Evolutionary conservation across 2,888 invertebrate species (phyloP).

Genomic region (Coleophora deauratella): DNA sequence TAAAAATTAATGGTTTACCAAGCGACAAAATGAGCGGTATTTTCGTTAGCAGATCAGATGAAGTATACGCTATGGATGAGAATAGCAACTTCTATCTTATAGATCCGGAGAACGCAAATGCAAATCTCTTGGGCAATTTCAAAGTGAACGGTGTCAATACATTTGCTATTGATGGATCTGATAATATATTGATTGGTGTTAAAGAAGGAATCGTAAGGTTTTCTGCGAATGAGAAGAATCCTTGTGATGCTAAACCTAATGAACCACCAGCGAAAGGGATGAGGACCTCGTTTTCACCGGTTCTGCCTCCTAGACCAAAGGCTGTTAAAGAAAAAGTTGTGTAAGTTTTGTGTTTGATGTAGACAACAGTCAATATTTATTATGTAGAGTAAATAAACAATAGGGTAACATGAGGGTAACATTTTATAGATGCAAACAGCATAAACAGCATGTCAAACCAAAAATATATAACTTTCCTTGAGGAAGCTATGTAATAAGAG

Average conservation of each 20-base stretch:
- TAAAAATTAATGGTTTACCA: slow-evolving; percentile 53
- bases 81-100: slow-evolving; percentile 48
- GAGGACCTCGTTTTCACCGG: no score
- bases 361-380: no score
- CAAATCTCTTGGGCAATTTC: slow-evolving; percentile 44
- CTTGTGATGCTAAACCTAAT: slow-evolving; percentile 26
- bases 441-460: no score
- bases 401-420: no score
- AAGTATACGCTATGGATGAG: slow-evolving; percentile 60
- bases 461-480: no score
- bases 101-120: slow-evolving; percentile 44
- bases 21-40: slow-evolving; percentile 54
- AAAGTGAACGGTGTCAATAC: slow-evolving; percentile 49
- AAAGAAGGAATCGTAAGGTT: slow-evolving; percentile 51
- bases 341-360: no score
- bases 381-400: no score
- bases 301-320: no score
- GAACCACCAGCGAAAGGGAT: no score
- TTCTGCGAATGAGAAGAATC: slow-evolving; percentile 42
- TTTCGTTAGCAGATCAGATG: slow-evolving; percentile 52
- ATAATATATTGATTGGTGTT: slow-evolving; percentile 54
- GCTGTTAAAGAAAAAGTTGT: no score
- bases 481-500: no score
- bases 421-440: no score
- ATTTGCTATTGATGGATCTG: slow-evolving; percentile 55